These are phyloP conservation scores for Osedax frankpressi DNA, from an alignment of 2,888 invertebrate genomes.

Conservation along the genomic window DNA sequence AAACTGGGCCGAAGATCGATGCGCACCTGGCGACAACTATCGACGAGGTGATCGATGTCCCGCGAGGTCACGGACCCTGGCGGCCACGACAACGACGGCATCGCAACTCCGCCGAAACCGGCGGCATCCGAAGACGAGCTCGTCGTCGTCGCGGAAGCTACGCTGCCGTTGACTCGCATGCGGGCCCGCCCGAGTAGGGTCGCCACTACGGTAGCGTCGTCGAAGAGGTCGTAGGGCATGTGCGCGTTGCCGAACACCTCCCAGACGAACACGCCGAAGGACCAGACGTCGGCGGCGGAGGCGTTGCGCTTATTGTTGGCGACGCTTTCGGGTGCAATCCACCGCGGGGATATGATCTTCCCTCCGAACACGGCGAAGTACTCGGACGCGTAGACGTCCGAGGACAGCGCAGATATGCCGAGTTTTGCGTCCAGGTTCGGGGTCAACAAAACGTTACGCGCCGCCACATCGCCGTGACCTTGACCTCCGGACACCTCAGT, in stretches of 20 bases:
- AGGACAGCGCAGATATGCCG: conserved; percentile 63
- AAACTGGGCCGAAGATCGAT: conserved; percentile 46
- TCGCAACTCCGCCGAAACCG: conserved; percentile 38
- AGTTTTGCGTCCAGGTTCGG: conserved; percentile 68
- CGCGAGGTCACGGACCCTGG: conserved; percentile 39
- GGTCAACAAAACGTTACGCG: conserved; percentile 77
- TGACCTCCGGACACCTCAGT: conserved; percentile 51
- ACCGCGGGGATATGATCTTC: conserved; percentile 61
- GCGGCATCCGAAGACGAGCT: conserved; percentile 40
- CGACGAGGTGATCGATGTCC: conserved; percentile 35
- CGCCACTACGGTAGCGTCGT: conserved; percentile 55
- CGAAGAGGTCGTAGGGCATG: conserved; percentile 61
- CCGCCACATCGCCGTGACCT: conserved; percentile 76
- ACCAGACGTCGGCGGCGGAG: conserved; percentile 83
- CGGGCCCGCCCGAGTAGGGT: conserved; percentile 54
- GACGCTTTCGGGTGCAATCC: conserved; percentile 73
- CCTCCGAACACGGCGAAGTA: conserved; percentile 50
- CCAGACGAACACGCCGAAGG: conserved; percentile 77
- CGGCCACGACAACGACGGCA: conserved; percentile 35
- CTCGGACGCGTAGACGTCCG: conserved; percentile 76
- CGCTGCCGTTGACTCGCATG: no score
- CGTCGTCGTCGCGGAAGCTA: conserved; percentile 40
- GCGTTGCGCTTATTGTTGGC: conserved; percentile 83
- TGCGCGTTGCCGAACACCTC: conserved; percentile 72
- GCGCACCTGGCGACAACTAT: conserved; percentile 39